Percentiles rank a stretch among this genome's conserved stretches.
Conservation (phyloP, 1,140 invertebrate genomes). For the Lanistes nyassanus region DNA sequence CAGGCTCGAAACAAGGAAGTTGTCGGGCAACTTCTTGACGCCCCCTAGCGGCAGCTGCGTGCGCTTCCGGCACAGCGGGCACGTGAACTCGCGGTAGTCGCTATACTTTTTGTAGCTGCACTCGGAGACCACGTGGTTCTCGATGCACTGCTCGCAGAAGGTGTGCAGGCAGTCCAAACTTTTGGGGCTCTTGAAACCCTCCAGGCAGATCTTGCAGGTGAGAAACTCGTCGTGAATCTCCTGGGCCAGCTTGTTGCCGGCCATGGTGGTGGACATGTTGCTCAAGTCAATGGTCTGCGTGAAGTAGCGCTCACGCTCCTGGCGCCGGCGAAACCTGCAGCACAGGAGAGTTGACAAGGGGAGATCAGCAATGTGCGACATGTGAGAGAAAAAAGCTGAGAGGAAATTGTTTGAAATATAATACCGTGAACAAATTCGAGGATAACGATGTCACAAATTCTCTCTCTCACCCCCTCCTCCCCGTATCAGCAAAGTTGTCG, state of each 20-base stretch:
- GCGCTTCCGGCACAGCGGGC: slow-evolving; percentile 67
- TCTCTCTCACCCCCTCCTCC: too few species aligned
- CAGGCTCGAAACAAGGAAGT: slow-evolving; percentile 68
- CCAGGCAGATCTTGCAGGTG: slow-evolving; percentile 66
- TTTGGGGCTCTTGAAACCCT: slow-evolving; percentile 73
- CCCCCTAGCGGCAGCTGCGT: slow-evolving; percentile 67
- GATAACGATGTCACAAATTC: too few species aligned
- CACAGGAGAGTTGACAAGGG: neutral
- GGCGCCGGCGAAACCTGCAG: slow-evolving; percentile 56
- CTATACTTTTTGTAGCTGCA: slow-evolving; percentile 67
- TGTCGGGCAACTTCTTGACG: slow-evolving; percentile 68
- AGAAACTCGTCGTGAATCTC: slow-evolving; percentile 58
- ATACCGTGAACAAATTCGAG: neutral
- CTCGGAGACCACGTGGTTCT: slow-evolving; percentile 65
- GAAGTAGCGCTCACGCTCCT: slow-evolving; percentile 55
- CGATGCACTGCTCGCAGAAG: slow-evolving; percentile 85
- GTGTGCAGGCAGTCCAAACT: slow-evolving; percentile 92
- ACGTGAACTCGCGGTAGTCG: slow-evolving; percentile 68
- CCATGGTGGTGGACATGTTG: slow-evolving; percentile 36
- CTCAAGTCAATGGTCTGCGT: slow-evolving; percentile 54
- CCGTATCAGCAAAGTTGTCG: neutral
- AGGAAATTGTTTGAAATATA: neutral
- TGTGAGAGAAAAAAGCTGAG: neutral
- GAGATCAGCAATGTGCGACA: neutral
- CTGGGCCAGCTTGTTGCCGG: slow-evolving; percentile 54